Conservation (phyloP, 2,888 invertebrate species). For the Carterocephalus palaemon region DNA sequence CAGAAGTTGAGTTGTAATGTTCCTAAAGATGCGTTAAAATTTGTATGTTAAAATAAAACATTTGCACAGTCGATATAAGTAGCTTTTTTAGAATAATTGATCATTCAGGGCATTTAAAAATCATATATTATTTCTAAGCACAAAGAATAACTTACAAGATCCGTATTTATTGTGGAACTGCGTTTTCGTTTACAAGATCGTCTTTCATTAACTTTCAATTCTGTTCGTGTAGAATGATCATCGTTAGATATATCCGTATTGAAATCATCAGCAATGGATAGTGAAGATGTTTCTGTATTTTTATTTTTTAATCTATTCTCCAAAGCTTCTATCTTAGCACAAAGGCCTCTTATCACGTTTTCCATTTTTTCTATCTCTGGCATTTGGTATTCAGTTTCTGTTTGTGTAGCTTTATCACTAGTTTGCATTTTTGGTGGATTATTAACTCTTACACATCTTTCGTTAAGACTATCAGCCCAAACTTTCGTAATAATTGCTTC, state of each 20-base stretch:
- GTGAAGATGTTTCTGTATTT: conserved; percentile 19
- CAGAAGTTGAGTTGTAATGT: conserved; percentile 13
- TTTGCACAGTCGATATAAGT: no score
- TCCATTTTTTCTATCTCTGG: conserved; percentile 41
- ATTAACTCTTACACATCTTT: conserved; percentile 24
- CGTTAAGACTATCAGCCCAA: conserved; percentile 21
- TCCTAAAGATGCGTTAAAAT: conserved; percentile 7
- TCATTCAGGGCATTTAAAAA: no score
- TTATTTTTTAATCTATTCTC: conserved; percentile 37
- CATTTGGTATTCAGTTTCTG: conserved; percentile 37
- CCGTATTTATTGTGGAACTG: conserved; percentile 17
- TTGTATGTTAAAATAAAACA: background rate
- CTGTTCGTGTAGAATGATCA: conserved; percentile 8
- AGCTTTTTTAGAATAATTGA: no score
- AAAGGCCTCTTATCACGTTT: conserved; percentile 38
- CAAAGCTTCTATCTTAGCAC: conserved; percentile 37
- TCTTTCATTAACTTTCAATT: background rate
- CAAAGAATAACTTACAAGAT: conserved; percentile 26
- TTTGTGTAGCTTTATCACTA: conserved; percentile 42
- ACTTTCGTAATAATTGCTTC: conserved; percentile 18
- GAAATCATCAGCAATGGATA: conserved; percentile 12
- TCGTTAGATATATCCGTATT: conserved; percentile 26
- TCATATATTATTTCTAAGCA: no score
- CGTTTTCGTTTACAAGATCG: conserved; percentile 28
- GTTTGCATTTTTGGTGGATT: conserved; percentile 27